phyloP scores from a whole-genome alignment of 2,888 invertebrate species.

The Phyllotreta cruciferae region DNA sequence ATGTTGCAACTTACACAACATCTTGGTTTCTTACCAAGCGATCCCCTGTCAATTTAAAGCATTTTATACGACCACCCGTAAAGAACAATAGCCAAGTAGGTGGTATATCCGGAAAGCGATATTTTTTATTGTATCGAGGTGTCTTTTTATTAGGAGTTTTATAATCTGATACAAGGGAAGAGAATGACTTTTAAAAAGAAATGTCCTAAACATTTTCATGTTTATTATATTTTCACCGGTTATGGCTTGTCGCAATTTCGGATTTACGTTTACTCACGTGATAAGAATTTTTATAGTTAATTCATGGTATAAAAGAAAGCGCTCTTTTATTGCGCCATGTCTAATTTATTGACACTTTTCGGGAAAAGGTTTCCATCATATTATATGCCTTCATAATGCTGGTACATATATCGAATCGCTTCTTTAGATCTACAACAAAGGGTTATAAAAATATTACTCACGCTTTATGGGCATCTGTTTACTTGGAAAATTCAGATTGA shows the following conservation, averaged over 20 bases:
- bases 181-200: slow-evolving; percentile 55
- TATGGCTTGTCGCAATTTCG: slow-evolving; percentile 51
- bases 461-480: slow-evolving; percentile 21
- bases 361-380: slow-evolving; percentile 23
- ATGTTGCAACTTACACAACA: neutral
- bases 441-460: slow-evolving; percentile 30
- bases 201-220: slow-evolving; percentile 53
- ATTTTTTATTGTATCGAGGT: slow-evolving; percentile 55
- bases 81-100: slow-evolving; percentile 55
- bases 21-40: neutral
- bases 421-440: slow-evolving; percentile 26
- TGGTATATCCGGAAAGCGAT: slow-evolving; percentile 49
- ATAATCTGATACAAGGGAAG: slow-evolving; percentile 53
- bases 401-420: slow-evolving; percentile 20
- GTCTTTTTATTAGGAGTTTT: slow-evolving; percentile 55
- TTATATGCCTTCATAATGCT: slow-evolving; percentile 14
- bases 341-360: slow-evolving; percentile 44
- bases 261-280: slow-evolving; percentile 52
- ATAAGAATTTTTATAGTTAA: slow-evolving; percentile 55
- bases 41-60: slow-evolving; percentile 37
- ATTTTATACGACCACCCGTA: slow-evolving; percentile 47
- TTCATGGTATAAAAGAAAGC: slow-evolving; percentile 47
- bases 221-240: slow-evolving; percentile 55
- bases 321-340: slow-evolving; percentile 41
- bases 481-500: slow-evolving; percentile 27